These are phyloP conservation scores for Nasonia vitripennis DNA, from an alignment of 1,140 invertebrate genomes.

Conservation along the genomic window DNA sequence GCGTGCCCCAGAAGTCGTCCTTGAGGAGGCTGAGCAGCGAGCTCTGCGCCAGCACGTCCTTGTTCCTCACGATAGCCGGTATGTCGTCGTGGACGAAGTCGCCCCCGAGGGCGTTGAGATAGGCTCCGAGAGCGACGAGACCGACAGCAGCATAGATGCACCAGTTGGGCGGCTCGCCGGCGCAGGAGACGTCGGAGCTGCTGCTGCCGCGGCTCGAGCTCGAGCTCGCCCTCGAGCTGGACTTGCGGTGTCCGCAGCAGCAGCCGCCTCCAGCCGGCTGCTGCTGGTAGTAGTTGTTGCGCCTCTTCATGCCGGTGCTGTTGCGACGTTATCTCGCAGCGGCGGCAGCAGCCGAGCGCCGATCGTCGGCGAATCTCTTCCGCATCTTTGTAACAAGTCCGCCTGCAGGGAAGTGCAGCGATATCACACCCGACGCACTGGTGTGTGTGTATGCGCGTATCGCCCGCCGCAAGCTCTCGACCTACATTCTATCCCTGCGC, in stretches of 20 bases:
- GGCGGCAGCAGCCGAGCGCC: background rate
- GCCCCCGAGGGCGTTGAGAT: constrained; percentile 86
- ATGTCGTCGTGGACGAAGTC: constrained; percentile 95
- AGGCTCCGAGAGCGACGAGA: constrained; percentile 81
- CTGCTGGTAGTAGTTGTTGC: constrained; percentile 19
- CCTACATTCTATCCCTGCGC: constrained; percentile 35
- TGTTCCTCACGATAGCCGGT: constrained; percentile 89
- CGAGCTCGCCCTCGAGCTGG: constrained; percentile 36
- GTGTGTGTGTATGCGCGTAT: background rate
- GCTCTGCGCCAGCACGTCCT: constrained; percentile 85
- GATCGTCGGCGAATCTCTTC: background rate
- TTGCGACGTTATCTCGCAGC: background rate
- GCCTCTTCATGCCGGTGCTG: background rate
- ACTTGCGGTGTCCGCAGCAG: constrained; percentile 57
- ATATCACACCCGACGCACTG: background rate
- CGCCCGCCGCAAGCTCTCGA: background rate
- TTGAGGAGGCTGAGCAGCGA: constrained; percentile 81
- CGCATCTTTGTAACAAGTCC: background rate
- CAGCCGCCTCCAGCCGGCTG: constrained; percentile 41
- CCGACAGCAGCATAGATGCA: constrained; percentile 79
- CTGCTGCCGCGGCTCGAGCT: constrained; percentile 48
- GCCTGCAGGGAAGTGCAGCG: background rate
- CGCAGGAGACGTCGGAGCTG: constrained; percentile 13
- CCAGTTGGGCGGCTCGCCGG: constrained; percentile 65
- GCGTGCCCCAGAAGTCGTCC: constrained; percentile 95